Percentiles rank a stretch among this genome's conserved stretches.
phyloP scores from a whole-genome alignment of 2,888 invertebrate species.

The Omphaloscelis lunosa region DNA sequence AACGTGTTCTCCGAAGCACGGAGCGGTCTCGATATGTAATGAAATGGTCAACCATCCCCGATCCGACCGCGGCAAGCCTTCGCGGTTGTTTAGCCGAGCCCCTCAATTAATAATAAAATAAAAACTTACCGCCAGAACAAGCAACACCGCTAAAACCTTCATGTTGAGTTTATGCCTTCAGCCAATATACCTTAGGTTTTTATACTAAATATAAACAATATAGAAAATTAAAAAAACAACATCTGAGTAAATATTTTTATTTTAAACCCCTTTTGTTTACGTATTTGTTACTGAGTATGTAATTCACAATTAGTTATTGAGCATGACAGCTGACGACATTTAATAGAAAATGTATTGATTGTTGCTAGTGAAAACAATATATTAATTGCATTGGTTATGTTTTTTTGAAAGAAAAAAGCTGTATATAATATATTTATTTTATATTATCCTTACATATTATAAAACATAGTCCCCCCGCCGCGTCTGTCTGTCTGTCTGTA shows the following conservation, averaged over 20 bases:
- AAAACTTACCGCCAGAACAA: slow-evolving; percentile 43
- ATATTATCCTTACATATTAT: neutral
- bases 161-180: slow-evolving; percentile 22
- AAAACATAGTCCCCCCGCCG: too few species aligned
- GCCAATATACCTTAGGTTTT: neutral
- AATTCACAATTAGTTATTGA: slow-evolving; percentile 2
- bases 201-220: slow-evolving; percentile 29
- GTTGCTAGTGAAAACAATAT: neutral
- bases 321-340: neutral
- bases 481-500: neutral
- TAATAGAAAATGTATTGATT: neutral
- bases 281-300: neutral
- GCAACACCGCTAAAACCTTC: slow-evolving; percentile 16
- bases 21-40: too few species aligned
- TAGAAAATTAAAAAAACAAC: slow-evolving; percentile 1
- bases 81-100: too few species aligned
- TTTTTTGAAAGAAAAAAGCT: neutral
- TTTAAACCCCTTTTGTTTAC: slow-evolving; percentile 14
- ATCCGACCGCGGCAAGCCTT: too few species aligned
- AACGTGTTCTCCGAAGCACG: too few species aligned
- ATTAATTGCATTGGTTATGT: neutral
- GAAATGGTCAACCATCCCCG: too few species aligned
- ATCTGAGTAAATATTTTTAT: slow-evolving; percentile 43
- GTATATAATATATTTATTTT: neutral
- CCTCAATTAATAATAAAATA: too few species aligned